Evolutionary conservation across 2,797 vertebrate species (phyloP).

Genomic region (Chelon labrosus): DNA sequence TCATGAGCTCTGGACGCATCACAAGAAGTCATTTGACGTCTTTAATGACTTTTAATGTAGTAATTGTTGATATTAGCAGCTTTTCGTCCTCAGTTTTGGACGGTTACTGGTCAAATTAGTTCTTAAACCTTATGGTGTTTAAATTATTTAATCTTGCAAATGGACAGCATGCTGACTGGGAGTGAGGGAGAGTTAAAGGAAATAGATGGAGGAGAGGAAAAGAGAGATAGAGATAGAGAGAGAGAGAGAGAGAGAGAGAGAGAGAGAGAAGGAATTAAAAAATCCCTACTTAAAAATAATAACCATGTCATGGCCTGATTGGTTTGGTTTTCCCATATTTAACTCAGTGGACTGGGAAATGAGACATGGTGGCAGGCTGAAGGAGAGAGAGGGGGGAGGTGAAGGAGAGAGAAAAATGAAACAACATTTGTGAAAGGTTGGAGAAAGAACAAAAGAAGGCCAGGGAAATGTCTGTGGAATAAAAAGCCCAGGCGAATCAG

Average conservation of each 20-base stretch:
- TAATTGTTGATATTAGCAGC: too few relatives aligned
- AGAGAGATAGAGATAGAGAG: conserved; percentile 26
- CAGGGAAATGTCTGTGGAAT: neutral
- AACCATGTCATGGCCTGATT: conserved; percentile 80
- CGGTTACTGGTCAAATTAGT: conserved; percentile 60
- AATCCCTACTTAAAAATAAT: conserved; percentile 77
- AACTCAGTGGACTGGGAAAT: conserved; percentile 82
- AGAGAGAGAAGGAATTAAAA: conserved; percentile 53
- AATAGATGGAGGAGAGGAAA: conserved; percentile 34
- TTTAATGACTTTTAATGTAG: too few relatives aligned
- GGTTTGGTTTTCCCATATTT: conserved; percentile 77
- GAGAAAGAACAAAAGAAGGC: neutral
- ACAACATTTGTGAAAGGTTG: conserved; percentile 36
- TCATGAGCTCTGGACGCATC: neutral
- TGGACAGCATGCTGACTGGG: conserved; percentile 50
- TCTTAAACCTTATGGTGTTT: conserved; percentile 58
- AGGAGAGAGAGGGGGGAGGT: conserved; percentile 2
- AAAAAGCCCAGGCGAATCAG: too few relatives aligned
- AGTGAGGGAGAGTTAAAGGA: conserved; percentile 14
- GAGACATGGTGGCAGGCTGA: conserved; percentile 57
- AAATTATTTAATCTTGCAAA: conserved; percentile 53
- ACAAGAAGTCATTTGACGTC: neutral
- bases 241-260: conserved; percentile 1
- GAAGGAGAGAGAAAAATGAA: conserved; percentile 30
- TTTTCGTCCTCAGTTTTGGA: too few relatives aligned